Evolutionary conservation across 2,888 invertebrate species (phyloP), one percentile per base, ranked within the genome.

Genomic region (Charanyca ferruginea): DNA sequence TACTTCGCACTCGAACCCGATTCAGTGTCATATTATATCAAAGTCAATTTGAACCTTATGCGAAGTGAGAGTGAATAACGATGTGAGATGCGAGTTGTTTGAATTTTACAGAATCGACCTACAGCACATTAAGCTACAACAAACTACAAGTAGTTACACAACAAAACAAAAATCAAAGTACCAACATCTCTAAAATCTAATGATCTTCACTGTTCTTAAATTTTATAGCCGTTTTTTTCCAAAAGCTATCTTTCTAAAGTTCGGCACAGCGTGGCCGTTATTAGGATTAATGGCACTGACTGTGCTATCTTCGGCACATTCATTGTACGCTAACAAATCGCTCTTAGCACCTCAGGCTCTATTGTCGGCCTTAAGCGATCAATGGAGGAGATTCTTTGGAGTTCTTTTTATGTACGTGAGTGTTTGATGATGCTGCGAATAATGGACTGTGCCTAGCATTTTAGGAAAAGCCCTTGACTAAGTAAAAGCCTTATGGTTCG

Each of bases 251-350:
- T 72, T 68, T 78, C 44, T 65, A 61, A 83, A 73, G 77, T 81
- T 73, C 78, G 83, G 76, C 77, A 73, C 48, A 63, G 59, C 42
- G 58, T 57, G 60, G 63, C 67, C 76, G 76, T 79, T 84, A 84
- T 84, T 74, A 79, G 77, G 78, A 85, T 85, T 80, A 85, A 85
- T 85, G 84, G 79, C 25, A 54, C 66, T 82, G 82, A 85, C 79
- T 83, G 63, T 79, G 83, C 80, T 83, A 82, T 83, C 83, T 80
- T 63, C 52, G 41, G 74, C 64, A 67, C 80, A 67, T 79, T 84
- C 80, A 81, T 84, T 84, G 81, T 81, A 60, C 59, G 55, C 74
- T 78, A 78, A 81, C 81, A 84, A 83, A 84, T 81, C 77, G 84
- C 76, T 77, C 76, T 69, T 66, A 79, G 69, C 73, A 80, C 83